Conservation (phyloP, 2,797 vertebrate genomes). For the Micropoecilia bifurca region DNA sequence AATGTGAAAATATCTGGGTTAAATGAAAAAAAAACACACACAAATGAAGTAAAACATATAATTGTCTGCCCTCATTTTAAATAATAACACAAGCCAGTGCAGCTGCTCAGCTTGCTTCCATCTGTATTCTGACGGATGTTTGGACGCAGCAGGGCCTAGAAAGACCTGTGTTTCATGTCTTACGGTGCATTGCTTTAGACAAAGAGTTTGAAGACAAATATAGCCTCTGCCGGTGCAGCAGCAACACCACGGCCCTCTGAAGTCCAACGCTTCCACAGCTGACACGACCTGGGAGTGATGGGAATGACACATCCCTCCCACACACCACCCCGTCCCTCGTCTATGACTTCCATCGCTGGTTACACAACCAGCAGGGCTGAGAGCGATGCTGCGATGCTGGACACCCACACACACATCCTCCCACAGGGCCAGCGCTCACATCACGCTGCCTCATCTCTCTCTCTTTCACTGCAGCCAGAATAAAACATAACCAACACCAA, state of each 20-base stretch:
- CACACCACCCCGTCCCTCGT: constrained; percentile 75
- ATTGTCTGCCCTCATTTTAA: not conserved
- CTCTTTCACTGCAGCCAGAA: constrained; percentile 33
- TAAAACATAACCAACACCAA: constrained; percentile 46
- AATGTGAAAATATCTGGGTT: too few relatives aligned
- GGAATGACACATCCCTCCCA: constrained; percentile 83
- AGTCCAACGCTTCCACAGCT: constrained; percentile 79
- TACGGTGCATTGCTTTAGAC: constrained; percentile 45
- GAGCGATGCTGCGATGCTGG: constrained; percentile 69
- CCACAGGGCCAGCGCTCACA: constrained; percentile 72
- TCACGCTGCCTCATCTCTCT: constrained; percentile 56
- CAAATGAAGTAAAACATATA: not conserved
- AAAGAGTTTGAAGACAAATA: constrained; percentile 71
- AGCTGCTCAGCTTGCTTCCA: not conserved
- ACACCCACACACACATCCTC: constrained; percentile 80
- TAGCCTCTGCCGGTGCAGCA: constrained; percentile 64
- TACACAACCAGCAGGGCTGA: constrained; percentile 79
- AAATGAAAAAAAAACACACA: too few relatives aligned
- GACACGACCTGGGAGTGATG: constrained; percentile 79
- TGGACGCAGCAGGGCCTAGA: not conserved
- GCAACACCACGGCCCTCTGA: constrained; percentile 68
- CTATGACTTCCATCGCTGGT: constrained; percentile 80
- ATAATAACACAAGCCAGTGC: constrained; percentile 1
- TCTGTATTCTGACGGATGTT: constrained; percentile 3
- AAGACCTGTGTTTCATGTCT: constrained; percentile 41